Percentiles rank a stretch among this genome's conserved stretches.
Conservation (phyloP, 2,113 vertebrate genomes). For the Strix uralensis region DNA sequence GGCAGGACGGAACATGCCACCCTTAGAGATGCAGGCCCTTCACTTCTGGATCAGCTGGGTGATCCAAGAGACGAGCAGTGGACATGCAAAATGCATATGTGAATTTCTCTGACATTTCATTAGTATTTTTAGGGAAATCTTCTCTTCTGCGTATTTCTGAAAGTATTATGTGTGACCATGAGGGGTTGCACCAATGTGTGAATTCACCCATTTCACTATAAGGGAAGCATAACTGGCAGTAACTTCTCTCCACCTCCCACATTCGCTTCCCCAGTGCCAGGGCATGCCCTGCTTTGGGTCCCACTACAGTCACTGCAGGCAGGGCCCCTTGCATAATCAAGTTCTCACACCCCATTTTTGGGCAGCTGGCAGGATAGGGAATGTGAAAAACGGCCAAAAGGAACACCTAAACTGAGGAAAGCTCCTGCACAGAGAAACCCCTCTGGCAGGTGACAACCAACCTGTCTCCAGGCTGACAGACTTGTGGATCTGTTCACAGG, state of each 20-base stretch:
- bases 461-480: background rate
- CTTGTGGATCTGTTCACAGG: background rate
- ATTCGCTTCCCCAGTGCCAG: background rate
- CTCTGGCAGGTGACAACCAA: background rate
- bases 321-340: background rate
- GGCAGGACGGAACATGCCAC: background rate
- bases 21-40: background rate
- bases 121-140: background rate
- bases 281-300: rapidly evolving
- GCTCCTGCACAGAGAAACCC: background rate
- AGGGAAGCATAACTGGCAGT: background rate
- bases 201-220: background rate
- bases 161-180: background rate
- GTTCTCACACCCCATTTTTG: background rate
- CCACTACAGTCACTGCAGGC: rapidly evolving
- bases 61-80: background rate
- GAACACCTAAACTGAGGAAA: background rate
- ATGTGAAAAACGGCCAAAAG: background rate
- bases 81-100: background rate
- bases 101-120: background rate
- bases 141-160: background rate
- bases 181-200: background rate
- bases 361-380: background rate
- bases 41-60: background rate
- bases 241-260: background rate